Evolutionary conservation across 1,140 invertebrate genomes (phyloP), one percentile per base, ranked within the genome.

Genomic region (Linepithema humile): DNA sequence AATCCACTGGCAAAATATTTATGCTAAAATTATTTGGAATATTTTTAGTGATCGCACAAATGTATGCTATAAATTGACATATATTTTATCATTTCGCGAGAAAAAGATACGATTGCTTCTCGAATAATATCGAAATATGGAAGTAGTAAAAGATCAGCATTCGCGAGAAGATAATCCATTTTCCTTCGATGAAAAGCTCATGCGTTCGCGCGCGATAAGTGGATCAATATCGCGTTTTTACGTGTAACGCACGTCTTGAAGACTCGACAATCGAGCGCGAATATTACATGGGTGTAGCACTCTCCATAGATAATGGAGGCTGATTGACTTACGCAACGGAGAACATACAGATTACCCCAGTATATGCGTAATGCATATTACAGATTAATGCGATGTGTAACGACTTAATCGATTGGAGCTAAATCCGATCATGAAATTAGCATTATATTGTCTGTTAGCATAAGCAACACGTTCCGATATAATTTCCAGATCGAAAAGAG

Each of bases 281-380:
- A 20, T 57, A 70, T 70, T 43, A 55, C 26, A 40, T 20, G 6
- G 12, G n/a, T 15, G 17, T 29, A 69, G 35, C 35, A 32, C 26
- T 80, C 26, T 55, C 75, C 15, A 57, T 70, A 15, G 64, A 43
- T 80, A 80, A 80, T 80, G n/a, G 35, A 29, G 29, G 32, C 48
- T 38, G 62, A 78, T 78, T 29, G 75, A 80, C 65, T 80, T 70
- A 40, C 75, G n/a, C 64, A 80, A 55, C 10, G 26, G 50, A 70
- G 64, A 80, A 70, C 12, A 80, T 26, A 40, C n/a, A 29, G 75
- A 80, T 80, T 80, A 70, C 10, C 48, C 17, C 26, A n/a, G 20
- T 65, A 17, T 80, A 45, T 40, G 64, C 26, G 38, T 80, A 64
- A 77, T 64, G 57, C 57, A 29, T 64, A 78, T 78, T 64, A 48